A percentile compares a stretch with the other conserved stretches of the same genome.
Evolutionary conservation across 2,888 invertebrate species (phyloP).

Genomic region (Limnephilus auricula): DNA sequence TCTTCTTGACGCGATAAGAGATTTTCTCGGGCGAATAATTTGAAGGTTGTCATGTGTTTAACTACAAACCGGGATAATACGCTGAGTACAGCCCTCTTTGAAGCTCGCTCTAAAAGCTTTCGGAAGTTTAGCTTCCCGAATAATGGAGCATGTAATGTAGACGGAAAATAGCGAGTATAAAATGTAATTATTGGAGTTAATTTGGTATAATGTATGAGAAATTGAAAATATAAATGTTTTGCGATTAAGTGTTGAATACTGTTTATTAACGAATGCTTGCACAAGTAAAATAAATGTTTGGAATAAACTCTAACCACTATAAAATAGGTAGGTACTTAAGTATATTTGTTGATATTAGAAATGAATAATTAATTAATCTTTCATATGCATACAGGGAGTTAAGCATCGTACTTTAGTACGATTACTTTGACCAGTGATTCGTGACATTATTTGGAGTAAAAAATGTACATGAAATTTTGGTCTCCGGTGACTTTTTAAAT

Average conservation of each 20-base stretch:
- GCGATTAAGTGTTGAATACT: neutral
- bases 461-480: too few species aligned
- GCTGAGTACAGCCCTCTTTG: neutral
- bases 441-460: too few species aligned
- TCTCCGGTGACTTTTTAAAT: too few species aligned
- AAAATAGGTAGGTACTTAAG: neutral
- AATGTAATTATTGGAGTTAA: neutral
- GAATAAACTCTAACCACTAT: neutral
- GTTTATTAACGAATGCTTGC: neutral
- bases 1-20: neutral
- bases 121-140: neutral
- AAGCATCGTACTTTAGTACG: too few species aligned
- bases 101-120: neutral
- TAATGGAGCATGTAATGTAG: neutral
- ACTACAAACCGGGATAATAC: neutral
- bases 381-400: too few species aligned
- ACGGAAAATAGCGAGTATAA: neutral
- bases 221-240: neutral
- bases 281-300: neutral
- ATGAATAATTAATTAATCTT: too few species aligned
- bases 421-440: too few species aligned
- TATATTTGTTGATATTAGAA: neutral
- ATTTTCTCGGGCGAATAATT: neutral
- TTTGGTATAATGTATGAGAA: neutral
- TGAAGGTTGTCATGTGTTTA: slow-evolving; percentile 17